Conservation (phyloP, 2,797 vertebrate genomes). For the Coccyzus lansbergi region DNA sequence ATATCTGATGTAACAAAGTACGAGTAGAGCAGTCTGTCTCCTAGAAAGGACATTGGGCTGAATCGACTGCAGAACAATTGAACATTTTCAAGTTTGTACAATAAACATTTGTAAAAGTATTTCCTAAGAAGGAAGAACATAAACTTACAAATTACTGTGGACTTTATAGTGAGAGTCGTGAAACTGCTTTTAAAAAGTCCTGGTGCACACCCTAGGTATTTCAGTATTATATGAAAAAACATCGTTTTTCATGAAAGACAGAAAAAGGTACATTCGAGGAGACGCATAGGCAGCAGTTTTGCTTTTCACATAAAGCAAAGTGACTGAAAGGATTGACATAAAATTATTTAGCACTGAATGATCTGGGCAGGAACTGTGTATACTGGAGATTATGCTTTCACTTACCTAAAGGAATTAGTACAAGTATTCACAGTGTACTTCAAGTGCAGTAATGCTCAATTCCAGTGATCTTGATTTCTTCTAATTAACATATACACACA, state of each 20-base stretch:
- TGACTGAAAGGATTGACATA: not conserved
- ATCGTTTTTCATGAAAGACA: not conserved
- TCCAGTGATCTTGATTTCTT: slow-evolving; percentile 44
- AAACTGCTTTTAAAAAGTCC: slow-evolving; percentile 4
- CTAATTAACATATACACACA: slow-evolving; percentile 59
- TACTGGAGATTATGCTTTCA: not conserved
- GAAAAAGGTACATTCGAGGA: not conserved
- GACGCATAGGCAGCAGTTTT: not conserved
- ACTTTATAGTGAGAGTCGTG: not conserved
- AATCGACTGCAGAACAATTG: not conserved
- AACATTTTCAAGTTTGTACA: not conserved
- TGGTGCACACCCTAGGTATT: not conserved
- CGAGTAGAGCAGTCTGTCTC: not conserved
- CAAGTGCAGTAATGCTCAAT: slow-evolving; percentile 1
- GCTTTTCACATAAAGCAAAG: not conserved
- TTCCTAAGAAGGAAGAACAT: not conserved
- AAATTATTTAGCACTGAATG: not conserved
- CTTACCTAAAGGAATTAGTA: slow-evolving; percentile 19
- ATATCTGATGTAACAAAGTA: not conserved
- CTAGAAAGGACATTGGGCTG: not conserved
- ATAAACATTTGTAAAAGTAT: fast-evolving
- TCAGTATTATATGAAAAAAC: not conserved
- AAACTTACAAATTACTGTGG: not conserved
- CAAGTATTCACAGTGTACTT: slow-evolving; percentile 33
- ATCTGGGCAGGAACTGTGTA: not conserved